Base-by-base conservation (phyloP, 2,797 vertebrate species). In the Cyclopterus lumpus region DNA sequence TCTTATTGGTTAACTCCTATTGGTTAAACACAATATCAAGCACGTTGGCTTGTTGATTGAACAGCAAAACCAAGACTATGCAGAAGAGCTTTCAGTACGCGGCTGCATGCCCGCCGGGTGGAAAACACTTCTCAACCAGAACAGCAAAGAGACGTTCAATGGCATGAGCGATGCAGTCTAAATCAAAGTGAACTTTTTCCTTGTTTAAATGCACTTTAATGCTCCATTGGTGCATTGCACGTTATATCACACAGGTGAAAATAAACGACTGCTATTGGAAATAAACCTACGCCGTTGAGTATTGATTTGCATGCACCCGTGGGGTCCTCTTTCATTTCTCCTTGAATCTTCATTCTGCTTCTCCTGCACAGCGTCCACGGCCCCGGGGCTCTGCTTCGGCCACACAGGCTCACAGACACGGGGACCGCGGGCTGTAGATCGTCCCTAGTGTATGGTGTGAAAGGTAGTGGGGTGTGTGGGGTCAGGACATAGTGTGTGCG, bases 251-350 rank as follows among this genome's bases (percentile, higher is more conserved):
- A 73, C 54, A 6, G 8, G 51, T 64, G 61, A 44, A 84, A 80
- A 80, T 67, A 83, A 82, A 73, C 26, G 48, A 63, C 54, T 65
- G 71, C 77, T 85, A 86, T 87, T 81, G 74, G 74, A 88, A 82
- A 84, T 54, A 75, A 75, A 83, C 86, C 69, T 69, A 68, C 72
- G 54, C 59, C 51, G 70, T 80, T 86, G 87, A 55, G 44, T 82
- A 89, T 82, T 88, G 88, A 92, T 90, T 85, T 85, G 44, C 65
- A 86, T 79, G 71, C 64, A 80, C 71, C 78, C 30, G 26, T 77
- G 71, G 69, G 75, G 75, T 77, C 48, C 51, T 79, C 40, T 85
- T 83, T 80, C 16, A 58, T 85, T 85, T 72, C 72, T 81, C 70
- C 58, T 70, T 79, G 78, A 63, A 28, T 83, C 83, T 84, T 87